These are phyloP conservation scores for Pristionchus mayeri DNA, from an alignment of 2,888 invertebrate genomes.

Conservation along the genomic window DNA sequence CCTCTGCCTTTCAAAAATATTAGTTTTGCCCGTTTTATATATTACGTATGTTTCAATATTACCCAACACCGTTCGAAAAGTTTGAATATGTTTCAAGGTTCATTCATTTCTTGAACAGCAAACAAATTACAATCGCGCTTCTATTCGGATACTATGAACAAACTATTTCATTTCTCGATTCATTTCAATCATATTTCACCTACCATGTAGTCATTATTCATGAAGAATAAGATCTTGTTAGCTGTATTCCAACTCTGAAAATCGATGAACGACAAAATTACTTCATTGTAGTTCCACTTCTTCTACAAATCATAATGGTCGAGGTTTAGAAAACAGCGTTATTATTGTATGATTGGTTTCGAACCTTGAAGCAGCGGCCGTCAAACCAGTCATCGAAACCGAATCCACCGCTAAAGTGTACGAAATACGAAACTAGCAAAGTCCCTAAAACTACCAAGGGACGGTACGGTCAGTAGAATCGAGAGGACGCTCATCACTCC, in stretches of 20 bases:
- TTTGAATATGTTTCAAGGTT: too few relatives aligned
- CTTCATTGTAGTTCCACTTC: too few relatives aligned
- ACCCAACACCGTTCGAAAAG: too few relatives aligned
- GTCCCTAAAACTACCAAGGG: neutral
- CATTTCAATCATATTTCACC: too few relatives aligned
- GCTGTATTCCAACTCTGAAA: slow-evolving; percentile 20
- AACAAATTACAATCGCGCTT: neutral
- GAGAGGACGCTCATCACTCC: neutral
- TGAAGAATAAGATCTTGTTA: neutral
- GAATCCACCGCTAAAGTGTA: neutral
- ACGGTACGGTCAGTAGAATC: neutral
- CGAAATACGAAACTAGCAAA: neutral
- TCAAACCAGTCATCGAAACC: slow-evolving; percentile 1
- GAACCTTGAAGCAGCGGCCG: neutral
- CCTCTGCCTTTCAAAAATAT: too few relatives aligned
- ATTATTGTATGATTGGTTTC: neutral
- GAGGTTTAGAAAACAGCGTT: too few relatives aligned
- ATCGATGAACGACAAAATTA: too few relatives aligned
- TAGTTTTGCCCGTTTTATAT: too few relatives aligned
- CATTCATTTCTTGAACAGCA: neutral
- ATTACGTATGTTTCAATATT: too few relatives aligned
- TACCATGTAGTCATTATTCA: too few relatives aligned
- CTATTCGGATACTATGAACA: neutral
- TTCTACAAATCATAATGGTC: neutral
- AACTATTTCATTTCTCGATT: neutral